A percentile compares a stretch with the other conserved stretches of the same genome.
These are phyloP conservation scores for Sterrhoptilus dennistouni DNA, from an alignment of 2,113 vertebrate species.

Conservation along the genomic window DNA sequence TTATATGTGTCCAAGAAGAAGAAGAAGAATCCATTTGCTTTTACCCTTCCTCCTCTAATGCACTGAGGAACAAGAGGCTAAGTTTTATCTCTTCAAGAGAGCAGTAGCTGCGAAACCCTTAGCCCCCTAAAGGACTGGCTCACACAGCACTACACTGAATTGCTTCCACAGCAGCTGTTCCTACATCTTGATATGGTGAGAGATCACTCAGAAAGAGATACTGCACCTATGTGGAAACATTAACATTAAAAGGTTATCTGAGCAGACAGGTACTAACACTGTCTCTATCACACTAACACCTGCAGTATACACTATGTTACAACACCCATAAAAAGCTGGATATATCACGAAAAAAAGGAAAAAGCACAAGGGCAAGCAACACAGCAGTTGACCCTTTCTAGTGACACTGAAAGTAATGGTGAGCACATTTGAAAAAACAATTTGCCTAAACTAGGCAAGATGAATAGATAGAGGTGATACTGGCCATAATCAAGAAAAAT, in stretches of 20 bases:
- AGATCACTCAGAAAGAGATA: neutral
- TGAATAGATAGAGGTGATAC: neutral
- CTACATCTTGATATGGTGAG: neutral
- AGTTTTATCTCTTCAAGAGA: neutral
- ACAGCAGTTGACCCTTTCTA: neutral
- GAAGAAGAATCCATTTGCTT: neutral
- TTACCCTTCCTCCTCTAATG: neutral
- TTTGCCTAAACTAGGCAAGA: neutral
- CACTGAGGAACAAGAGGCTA: neutral
- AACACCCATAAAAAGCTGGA: neutral
- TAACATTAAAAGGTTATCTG: neutral
- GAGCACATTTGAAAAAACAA: neutral
- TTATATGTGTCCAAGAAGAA: neutral
- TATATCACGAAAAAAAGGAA: neutral
- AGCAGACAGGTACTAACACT: neutral
- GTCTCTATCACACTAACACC: neutral
- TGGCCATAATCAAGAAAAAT: neutral
- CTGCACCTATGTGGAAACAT: fast-evolving
- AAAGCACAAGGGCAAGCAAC: neutral
- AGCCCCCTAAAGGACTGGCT: neutral
- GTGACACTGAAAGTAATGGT: neutral
- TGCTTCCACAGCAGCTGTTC: neutral
- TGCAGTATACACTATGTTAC: neutral
- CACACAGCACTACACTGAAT: neutral
- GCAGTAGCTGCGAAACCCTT: neutral